A percentile compares a stretch with the other conserved stretches of the same genome.
Conservation (phyloP, 2,797 vertebrate genomes). For the Malacoraja senta region DNA sequence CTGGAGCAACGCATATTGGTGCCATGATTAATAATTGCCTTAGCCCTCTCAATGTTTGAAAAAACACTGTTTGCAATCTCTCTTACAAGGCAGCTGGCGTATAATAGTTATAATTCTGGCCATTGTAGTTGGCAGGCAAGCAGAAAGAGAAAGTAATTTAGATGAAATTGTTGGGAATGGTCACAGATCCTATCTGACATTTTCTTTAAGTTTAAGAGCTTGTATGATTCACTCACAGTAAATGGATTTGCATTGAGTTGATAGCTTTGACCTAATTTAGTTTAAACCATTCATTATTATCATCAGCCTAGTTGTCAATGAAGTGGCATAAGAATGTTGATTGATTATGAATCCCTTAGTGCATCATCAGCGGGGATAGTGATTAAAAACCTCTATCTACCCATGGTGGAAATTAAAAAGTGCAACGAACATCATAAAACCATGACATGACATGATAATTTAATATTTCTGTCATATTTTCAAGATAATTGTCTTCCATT, state of each 20-base stretch:
- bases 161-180: not conserved
- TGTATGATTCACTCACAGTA: not conserved
- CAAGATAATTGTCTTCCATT: not conserved
- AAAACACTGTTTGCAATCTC: slow-evolving; percentile 7
- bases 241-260: not conserved
- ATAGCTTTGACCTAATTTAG: not conserved
- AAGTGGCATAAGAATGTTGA: not conserved
- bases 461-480: not conserved
- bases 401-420: not conserved
- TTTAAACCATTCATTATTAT: not conserved
- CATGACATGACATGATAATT: not conserved
- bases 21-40: not conserved
- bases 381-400: not conserved
- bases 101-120: slow-evolving; percentile 9
- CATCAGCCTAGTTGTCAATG: not conserved
- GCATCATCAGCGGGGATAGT: not conserved
- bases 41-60: not conserved
- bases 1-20: not conserved
- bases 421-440: not conserved
- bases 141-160: not conserved
- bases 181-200: not conserved
- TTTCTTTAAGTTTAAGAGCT: not conserved
- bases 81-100: not conserved
- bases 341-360: not conserved
- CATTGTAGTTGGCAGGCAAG: not conserved